Conservation (phyloP, 2,888 invertebrate species). For the Ametastegia equiseti region DNA sequence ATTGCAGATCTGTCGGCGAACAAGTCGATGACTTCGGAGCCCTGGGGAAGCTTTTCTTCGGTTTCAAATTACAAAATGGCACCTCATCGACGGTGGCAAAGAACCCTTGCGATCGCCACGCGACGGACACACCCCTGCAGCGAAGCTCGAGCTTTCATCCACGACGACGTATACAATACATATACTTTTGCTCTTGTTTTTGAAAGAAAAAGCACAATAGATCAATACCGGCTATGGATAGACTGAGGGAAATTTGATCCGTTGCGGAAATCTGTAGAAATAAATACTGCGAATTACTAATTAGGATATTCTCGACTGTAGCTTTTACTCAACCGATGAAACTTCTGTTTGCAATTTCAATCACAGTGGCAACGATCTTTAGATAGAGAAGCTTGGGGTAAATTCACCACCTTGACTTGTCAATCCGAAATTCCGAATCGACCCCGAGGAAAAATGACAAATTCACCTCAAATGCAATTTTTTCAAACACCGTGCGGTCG, state of each 20-base stretch:
- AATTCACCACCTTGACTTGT: no score
- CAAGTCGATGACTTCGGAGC: not conserved
- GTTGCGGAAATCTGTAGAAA: no score
- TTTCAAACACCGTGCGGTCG: no score
- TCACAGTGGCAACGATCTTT: not conserved
- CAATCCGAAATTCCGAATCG: no score
- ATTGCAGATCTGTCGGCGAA: not conserved
- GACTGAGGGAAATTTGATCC: not conserved
- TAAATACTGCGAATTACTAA: not conserved
- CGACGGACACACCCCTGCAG: not conserved
- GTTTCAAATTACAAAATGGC: constrained; percentile 28
- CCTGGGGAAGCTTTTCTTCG: not conserved
- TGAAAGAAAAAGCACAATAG: not conserved
- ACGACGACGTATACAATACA: not conserved
- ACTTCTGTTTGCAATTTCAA: not conserved
- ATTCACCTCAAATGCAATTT: no score
- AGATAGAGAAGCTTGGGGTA: not conserved
- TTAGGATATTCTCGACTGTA: not conserved
- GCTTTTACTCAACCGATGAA: not conserved
- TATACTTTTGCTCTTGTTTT: not conserved
- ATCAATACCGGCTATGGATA: not conserved
- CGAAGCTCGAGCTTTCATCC: not conserved
- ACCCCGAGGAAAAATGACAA: no score
- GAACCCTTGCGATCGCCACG: not conserved
- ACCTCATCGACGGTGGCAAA: not conserved